Base-by-base conservation (phyloP, 2,797 vertebrate genomes). In the Acipenser oxyrinchus region DNA sequence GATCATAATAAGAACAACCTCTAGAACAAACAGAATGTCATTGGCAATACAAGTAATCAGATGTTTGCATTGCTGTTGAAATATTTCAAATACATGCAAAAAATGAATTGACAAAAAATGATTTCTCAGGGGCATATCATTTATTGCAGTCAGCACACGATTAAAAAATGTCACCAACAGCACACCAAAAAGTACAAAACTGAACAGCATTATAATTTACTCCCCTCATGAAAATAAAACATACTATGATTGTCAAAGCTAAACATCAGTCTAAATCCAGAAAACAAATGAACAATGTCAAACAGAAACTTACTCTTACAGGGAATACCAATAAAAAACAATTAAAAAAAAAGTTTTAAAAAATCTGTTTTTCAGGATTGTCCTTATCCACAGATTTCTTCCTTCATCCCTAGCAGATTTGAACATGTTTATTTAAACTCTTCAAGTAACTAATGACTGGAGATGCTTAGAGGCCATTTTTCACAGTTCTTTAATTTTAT, bases 141-240 rank as follows among this genome's bases (percentile, higher is more conserved):
- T 99, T 98, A 99, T 98, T 99, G 95, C 96, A 97, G 93, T 98
- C 98, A 96, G 94, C 95, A 99, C 95, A 99, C 95, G 94, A 94
- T 95, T 98, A 93, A 95, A 96, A 99, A 99, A 98, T 95, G 86
- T 95, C 94, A 96, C 95, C 93, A 96, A 91, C 90, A 85, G 94
- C 95, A 98, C 95, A 94, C 94, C 93, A 96, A 95, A 90, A 93
- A 94, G 95, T 98, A 99, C 95, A 98, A 99, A 99, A 98, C 95
- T 97, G 96, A 98, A 98, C 94, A 96, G 95, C 94, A 93, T 95
- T 93, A 93, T 93, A 95, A 95, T 94, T 96, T 94, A 95, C 95
- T 95, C 93, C 94, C 92, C 90, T 94, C 91, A 92, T 93, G 93
- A 94, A 92, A 94, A 93, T 91, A 91, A 96, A 96, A 92, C 93